Evolutionary conservation across 2,888 invertebrate species (phyloP).

Genomic region (Machimus rusticus): DNA sequence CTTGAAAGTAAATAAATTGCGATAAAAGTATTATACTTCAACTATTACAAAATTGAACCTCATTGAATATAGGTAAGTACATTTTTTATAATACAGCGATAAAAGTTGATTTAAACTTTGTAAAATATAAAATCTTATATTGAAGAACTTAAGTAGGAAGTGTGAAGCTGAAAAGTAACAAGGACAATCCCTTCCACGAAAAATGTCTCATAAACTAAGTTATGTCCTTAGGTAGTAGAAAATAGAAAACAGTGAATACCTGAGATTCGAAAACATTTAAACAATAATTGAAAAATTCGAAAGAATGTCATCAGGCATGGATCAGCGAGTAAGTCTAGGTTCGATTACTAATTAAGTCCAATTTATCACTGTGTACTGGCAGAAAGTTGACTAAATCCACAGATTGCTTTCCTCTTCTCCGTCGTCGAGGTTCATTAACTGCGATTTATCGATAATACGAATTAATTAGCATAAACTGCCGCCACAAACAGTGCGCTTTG

Average conservation of each 20-base stretch:
- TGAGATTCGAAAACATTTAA: neutral
- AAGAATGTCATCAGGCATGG: neutral
- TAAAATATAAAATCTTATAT: no score
- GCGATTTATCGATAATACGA: constrained; percentile 19
- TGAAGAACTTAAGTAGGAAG: no score
- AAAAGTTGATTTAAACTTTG: no score
- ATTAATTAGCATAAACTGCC: constrained; percentile 33
- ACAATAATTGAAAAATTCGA: neutral
- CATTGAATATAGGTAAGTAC: no score
- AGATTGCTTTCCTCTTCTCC: neutral
- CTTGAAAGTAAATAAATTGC: neutral
- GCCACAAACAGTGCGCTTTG: neutral
- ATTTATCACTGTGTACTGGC: neutral
- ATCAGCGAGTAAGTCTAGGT: neutral
- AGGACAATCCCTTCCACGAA: no score
- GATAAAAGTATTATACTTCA: neutral
- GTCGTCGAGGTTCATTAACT: constrained; percentile 17
- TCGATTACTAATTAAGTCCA: neutral
- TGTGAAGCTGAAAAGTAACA: no score
- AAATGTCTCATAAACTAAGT: no score
- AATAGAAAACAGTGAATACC: neutral
- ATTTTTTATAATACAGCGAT: neutral
- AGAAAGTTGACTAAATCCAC: neutral
- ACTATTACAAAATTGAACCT: neutral
- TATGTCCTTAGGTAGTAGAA: neutral